Base-by-base conservation (phyloP, 2,797 vertebrate species). In the Diplodus puntazzo region DNA sequence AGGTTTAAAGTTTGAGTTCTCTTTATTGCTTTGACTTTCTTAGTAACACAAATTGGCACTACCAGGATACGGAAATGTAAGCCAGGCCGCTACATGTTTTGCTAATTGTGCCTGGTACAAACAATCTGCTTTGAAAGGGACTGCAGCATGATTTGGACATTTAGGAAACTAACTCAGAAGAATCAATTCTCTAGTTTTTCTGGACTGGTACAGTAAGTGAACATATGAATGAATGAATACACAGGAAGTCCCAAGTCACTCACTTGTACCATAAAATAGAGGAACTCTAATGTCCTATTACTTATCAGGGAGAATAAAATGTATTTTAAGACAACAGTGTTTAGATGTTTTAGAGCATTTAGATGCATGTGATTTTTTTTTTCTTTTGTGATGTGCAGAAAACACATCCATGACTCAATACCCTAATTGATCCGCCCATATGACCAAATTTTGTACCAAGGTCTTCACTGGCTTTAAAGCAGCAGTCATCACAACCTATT, bases 141-240 rank as follows among this genome's bases (percentile, higher is more conserved):
- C 68, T 65, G 45, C 61, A 65, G 73, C 58, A 75, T 75, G 57
- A 83, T 69, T 82, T 80, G 80, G 61, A 64, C 69, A 81, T 81
- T 89, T 71, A 81, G 65, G n/a, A 90, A 88, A 83, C 57, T 61
- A 59, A 72, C 65, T 78, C 71, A 73, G 2, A 63, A 45, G 52
- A 65, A 77, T 75, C 71, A 60, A 67, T 73, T 60, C 43, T 70
- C 5, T 27, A 14, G 18, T 65, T 86, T 71, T 67, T 69, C 57
- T 34, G 50, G 70, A 64, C 42, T 42, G 25, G 27, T 70, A 34
- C 30, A 49, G 4, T 7, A 62, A 72, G n/a, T 76, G 39, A 65
- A 61, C 65, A 79, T 23, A 71, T 14, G 39, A 39, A 39, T 68
- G 55, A 79, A 45, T 10, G 52, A 75, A 61, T 17, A 76, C 14